Evolutionary conservation across 2,888 invertebrate genomes (phyloP), one percentile per base, ranked within the genome.

Genomic region (Pterostichus madidus): DNA sequence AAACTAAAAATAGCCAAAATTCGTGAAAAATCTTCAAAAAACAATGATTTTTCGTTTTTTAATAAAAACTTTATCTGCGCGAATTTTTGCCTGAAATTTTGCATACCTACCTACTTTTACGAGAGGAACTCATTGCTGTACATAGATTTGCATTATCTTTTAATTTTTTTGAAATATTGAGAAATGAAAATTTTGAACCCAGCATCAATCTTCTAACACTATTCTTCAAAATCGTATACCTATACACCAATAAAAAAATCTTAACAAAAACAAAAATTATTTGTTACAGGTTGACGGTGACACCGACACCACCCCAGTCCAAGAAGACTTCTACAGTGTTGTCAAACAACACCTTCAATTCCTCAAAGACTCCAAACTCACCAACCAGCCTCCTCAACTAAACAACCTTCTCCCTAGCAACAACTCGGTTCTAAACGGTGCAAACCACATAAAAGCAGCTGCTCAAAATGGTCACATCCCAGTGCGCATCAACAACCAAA

Each of bases 271-370:
- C 5, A 5, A 35, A 35, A 8, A 3, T 4, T 71, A 39, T 17
- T 31, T 76, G 76, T 85, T 85, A 56, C 81, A 96, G 96, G 95
- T 97, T 83, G 97, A 97, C 87, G 97, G 97, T 0, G 97, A 97
- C 86, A 96, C 97, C 0, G 96, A 97, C 86, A 93, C 94, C 6
- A 90, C 92, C 0, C 94, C 94, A 6, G 96, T 97, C 0, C 95
- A 96, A 87, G 92, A 93, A 32, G 96, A 96, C 88, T 96, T 96
- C 89, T 93, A 93, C 77, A 91, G 93, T 32, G 93, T 94, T 0
- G 91, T 96, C 32, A 90, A 93, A 15, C 93, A 94, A 84, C 93
- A 95, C 87, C 93, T 96, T 89, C 82, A 44, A 75, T 83, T 56
- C 80, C 84, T 77, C 78, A 84, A 71, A 52, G 84, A 46, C 75